These are phyloP conservation scores for Epinephelus fuscoguttatus DNA, from an alignment of 2,113 vertebrate genomes.

Conservation along the genomic window DNA sequence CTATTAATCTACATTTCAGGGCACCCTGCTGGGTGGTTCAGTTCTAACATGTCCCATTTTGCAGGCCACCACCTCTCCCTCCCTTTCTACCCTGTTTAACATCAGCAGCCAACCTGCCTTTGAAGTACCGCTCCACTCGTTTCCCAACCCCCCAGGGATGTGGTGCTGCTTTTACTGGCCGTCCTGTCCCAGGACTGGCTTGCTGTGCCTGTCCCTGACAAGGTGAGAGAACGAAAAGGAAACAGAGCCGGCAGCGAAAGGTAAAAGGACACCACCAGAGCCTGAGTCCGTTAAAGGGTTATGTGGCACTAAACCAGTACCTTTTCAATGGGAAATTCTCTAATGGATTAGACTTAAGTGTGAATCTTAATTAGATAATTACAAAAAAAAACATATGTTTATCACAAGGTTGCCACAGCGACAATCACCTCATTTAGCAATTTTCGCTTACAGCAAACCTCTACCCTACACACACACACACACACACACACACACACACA, in stretches of 20 bases:
- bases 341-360: conserved; percentile 30
- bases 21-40: conserved; percentile 59
- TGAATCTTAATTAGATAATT: conserved; percentile 47
- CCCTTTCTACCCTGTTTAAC: conserved; percentile 76
- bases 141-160: conserved; percentile 70
- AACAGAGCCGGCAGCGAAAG: conserved; percentile 50
- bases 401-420: conserved; percentile 52
- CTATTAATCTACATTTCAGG: conserved; percentile 72
- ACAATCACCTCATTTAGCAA: conserved; percentile 65
- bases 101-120: conserved; percentile 76
- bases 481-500: conserved; percentile 42
- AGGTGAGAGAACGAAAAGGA: conserved; percentile 69
- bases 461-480: conserved; percentile 30
- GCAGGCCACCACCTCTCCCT: conserved; percentile 63
- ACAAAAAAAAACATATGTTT: conserved; percentile 34
- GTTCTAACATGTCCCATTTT: conserved; percentile 68
- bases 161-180: conserved; percentile 64
- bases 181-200: conserved; percentile 63
- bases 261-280: conserved; percentile 52
- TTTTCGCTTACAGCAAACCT: conserved; percentile 3
- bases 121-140: conserved; percentile 75
- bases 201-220: conserved; percentile 54
- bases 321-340: conserved; percentile 23
- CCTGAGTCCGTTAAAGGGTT: background rate
- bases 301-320: conserved; percentile 1